Base-by-base conservation (phyloP, 2,113 vertebrate species). In the Microcebus ravelobensis region DNA sequence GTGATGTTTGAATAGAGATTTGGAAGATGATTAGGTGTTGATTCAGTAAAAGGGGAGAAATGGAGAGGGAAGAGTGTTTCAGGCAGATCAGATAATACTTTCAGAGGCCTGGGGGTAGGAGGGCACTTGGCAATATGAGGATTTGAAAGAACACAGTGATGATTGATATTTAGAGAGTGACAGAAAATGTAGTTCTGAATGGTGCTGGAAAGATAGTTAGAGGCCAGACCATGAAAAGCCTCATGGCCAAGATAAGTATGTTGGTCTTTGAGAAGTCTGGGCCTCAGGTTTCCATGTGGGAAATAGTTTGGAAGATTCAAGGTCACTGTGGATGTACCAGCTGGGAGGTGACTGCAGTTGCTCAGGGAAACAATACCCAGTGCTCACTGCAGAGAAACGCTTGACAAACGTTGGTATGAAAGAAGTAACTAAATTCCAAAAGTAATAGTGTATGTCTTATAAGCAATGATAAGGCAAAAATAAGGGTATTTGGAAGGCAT, bases 401-500 rank as follows among this genome's bases (percentile, higher is more conserved):
- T 83, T 79, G 68, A 83, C 45, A 86, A 93, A 70, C 76, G 1
- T 20, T 87, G 63, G 55, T 42, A 57, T 27, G 59, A 67, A 74
- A 61, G 50, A 96, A 91, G 21, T 67, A 81, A 67, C 29, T 25
- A 67, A 55, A 83, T 93, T 29, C 12, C 25, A 48, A 76, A 73
- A 17, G n/a, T 70, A 87, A 84, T 79, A 25, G 14, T 63, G 12
- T 67, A 7, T 17, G 7, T 59, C 4, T 90, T 74, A 0, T 57
- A 89, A 96, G 29, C 48, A 92, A 73, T 42, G 83, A 94, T 50
- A 89, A 71, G 82, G 59, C 34, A 96, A 91, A 92, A 86, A 36
- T 34, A 85, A 92, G 42, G n/a, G 3, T 85, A 71, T 65, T 39
- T 74, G 29, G 39, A 93, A 34, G 27, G 29, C 23, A 59, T 70